phyloP scores from a whole-genome alignment of 1,140 invertebrate species.

The Trypoxylus dichotomus region DNA sequence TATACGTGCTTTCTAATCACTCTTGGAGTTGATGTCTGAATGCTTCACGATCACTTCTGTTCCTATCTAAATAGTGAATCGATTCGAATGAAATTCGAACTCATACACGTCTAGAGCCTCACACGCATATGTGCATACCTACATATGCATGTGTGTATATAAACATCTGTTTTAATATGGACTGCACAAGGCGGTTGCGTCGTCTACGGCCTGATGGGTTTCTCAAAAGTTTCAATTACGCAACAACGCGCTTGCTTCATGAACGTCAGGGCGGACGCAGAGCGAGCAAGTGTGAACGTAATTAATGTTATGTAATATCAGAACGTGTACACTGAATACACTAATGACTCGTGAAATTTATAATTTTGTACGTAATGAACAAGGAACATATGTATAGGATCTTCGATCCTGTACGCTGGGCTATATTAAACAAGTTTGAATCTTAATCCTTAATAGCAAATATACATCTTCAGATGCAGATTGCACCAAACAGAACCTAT shows the following conservation, averaged over 20 bases:
- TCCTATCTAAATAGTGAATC: background rate
- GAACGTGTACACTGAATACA: background rate
- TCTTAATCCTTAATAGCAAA: too few species aligned
- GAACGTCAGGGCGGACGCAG: background rate
- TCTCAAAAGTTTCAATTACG: slow-evolving; percentile 3
- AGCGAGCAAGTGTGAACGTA: background rate
- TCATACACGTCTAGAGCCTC: background rate
- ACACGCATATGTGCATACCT: background rate
- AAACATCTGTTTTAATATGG: background rate
- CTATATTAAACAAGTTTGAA: too few species aligned
- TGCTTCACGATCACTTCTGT: background rate
- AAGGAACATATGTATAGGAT: background rate
- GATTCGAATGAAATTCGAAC: background rate
- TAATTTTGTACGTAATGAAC: background rate
- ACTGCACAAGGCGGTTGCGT: background rate
- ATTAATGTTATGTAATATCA: slow-evolving; percentile 9
- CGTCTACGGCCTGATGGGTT: background rate
- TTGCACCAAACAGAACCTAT: too few species aligned
- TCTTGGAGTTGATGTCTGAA: background rate
- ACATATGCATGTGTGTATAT: background rate
- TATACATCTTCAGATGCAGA: too few species aligned
- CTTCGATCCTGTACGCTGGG: background rate
- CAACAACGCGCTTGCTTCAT: slow-evolving; percentile 3
- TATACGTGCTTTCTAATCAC: background rate
- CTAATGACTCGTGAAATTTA: slow-evolving; percentile 22